Evolutionary conservation across 1,140 invertebrate species (phyloP), one percentile per base, ranked within the genome.

Genomic region (Neotoxoptera formosana): DNA sequence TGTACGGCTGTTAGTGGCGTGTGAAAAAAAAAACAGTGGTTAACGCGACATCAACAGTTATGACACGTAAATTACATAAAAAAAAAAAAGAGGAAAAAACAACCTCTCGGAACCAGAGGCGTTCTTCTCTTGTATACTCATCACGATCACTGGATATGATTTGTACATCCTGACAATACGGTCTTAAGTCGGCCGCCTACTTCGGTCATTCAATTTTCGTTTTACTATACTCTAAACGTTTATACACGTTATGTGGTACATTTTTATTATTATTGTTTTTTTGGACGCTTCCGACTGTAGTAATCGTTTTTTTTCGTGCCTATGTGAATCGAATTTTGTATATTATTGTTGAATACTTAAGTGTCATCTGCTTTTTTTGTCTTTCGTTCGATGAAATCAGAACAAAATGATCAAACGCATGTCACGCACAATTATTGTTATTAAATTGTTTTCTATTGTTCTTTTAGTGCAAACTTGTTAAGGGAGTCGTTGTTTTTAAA

Each of bases 21-120:
- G 67, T 92, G 90, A 92, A 92, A 83, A 90, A 83, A 90, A 51
- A 92, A 76, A 92, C 90, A 83, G 76, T 83, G 90, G 90, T 92
- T 92, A 81, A 83, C 47, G 67, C 67, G 67, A 92, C 90, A 92
- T 92, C 67, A 92, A 83, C 60, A 92, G 60, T 92, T 92, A 21
- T 92, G 76, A 76, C 90, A 92, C 90, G 90, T 92, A 92, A 92
- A 81, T 92, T n/a, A 92, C 90, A 92, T 92, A 83, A 92, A 92
- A 92, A 83, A 92, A 92, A 92, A 89, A 53, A 21, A 48, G 17
- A 21, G 17, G 30, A 53, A 48, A 48, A 51, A 83, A 83, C 90
- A 23, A 81, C 90, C 67, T 83, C 67, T 51, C 17, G 30, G 67
- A 47, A 92, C 47, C 76, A 92, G 90, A 83, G 45, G 90, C 90